A percentile compares a stretch with the other conserved stretches of the same genome.
Evolutionary conservation across 2,113 vertebrate genomes (phyloP).

Genomic region (Spheniscus mendiculus): DNA sequence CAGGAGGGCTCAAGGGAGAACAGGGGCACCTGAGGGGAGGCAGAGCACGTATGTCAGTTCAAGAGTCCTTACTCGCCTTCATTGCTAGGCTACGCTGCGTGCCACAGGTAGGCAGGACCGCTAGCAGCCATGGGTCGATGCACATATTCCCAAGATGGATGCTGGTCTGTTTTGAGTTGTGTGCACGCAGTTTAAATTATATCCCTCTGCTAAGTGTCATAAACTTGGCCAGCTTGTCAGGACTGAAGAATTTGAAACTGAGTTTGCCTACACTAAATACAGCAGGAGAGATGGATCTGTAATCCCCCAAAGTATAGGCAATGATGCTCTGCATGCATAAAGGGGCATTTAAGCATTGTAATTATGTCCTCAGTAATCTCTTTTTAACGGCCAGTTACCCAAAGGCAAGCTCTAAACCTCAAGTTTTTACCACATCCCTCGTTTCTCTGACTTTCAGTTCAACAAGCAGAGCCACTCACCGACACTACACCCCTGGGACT

Average conservation of each 20-base stretch:
- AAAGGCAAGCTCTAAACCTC: background rate
- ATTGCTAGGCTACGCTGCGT: rapidly evolving
- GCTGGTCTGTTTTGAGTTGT: background rate
- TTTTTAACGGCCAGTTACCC: background rate
- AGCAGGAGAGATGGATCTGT: background rate
- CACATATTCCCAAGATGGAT: background rate
- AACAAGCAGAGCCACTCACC: background rate
- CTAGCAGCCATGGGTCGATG: background rate
- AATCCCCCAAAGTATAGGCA: background rate
- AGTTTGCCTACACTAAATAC: background rate
- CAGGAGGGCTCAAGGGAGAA: background rate
- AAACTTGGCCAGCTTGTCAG: background rate
- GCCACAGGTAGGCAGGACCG: too few relatives aligned
- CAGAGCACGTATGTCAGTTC: rapidly evolving
- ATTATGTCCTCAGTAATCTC: background rate
- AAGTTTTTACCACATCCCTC: background rate
- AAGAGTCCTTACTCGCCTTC: background rate
- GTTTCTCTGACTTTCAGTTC: background rate
- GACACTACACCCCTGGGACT: background rate
- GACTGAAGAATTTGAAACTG: background rate
- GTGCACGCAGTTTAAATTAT: background rate
- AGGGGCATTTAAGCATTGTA: background rate
- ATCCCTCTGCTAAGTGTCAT: background rate
- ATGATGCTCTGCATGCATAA: background rate
- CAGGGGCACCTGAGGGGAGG: background rate